Evolutionary conservation across 2,797 vertebrate genomes (phyloP).

Genomic region (Scarus forsteni): DNA sequence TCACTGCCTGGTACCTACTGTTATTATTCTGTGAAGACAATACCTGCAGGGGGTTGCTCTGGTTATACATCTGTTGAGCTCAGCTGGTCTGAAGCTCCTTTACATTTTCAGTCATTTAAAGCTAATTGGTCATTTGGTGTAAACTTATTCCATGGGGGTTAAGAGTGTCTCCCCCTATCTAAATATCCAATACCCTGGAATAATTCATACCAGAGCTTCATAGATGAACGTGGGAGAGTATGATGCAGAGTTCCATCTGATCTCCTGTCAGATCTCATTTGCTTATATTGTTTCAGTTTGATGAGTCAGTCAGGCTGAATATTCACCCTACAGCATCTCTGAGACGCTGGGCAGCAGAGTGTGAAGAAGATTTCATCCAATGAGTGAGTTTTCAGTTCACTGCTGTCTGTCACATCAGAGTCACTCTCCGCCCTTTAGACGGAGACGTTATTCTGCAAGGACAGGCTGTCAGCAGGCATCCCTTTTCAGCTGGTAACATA

Average conservation of each 20-base stretch:
- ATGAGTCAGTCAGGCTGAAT: slow-evolving; percentile 53
- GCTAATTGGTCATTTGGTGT: slow-evolving; percentile 5
- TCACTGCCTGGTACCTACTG: too few species aligned
- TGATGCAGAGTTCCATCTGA: slow-evolving; percentile 38
- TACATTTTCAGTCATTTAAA: slow-evolving; percentile 21
- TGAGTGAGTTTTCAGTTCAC: slow-evolving; percentile 53
- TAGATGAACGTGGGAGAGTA: slow-evolving; percentile 16
- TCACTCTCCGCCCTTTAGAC: slow-evolving; percentile 29
- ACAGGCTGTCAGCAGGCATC: not conserved
- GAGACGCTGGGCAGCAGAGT: slow-evolving; percentile 40
- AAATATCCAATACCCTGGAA: slow-evolving; percentile 9
- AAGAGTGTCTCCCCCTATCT: not conserved
- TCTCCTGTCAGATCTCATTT: slow-evolving; percentile 52
- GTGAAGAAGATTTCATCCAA: slow-evolving; percentile 52
- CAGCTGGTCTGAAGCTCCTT: not conserved
- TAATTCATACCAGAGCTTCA: slow-evolving; percentile 21
- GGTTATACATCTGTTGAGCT: slow-evolving; percentile 6
- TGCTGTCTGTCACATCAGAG: slow-evolving; percentile 54
- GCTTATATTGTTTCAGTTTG: slow-evolving; percentile 14
- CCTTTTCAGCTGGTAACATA: not conserved
- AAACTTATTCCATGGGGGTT: slow-evolving; percentile 3
- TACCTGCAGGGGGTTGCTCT: too few species aligned
- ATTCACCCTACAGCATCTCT: slow-evolving; percentile 30
- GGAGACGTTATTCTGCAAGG: not conserved
- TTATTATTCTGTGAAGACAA: too few species aligned